Percentiles rank a stretch among this genome's conserved stretches.
Conservation (phyloP, 1,140 invertebrate species). For the Chironomus tepperi region DNA sequence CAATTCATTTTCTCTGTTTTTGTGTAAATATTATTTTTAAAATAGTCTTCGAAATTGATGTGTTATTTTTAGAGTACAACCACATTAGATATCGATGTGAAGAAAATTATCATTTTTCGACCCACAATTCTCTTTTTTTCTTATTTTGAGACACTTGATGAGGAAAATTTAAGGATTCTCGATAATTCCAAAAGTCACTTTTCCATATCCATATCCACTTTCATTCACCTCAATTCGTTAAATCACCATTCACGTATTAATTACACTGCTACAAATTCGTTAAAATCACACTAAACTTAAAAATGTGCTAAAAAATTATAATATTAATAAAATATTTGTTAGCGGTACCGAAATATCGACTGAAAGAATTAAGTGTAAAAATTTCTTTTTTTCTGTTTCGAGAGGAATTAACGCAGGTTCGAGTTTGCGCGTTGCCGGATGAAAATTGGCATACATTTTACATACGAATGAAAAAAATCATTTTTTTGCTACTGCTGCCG, state of each 20-base stretch:
- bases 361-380: constrained; percentile 21
- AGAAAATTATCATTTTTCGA: neutral
- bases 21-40: neutral
- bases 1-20: too few species aligned
- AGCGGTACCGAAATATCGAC: neutral
- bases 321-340: neutral
- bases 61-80: neutral
- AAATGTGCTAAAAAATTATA: neutral
- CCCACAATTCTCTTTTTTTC: neutral
- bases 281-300: neutral
- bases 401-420: neutral
- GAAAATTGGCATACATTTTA: neutral
- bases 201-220: neutral
- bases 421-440: neutral
- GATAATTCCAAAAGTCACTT: neutral
- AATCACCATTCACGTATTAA: neutral
- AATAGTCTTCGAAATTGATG: constrained; percentile 10
- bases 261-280: neutral
- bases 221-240: neutral
- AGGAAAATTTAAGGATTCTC: neutral
- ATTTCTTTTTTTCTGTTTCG: neutral
- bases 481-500: neutral
- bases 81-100: constrained; percentile 12
- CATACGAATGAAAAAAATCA: neutral
- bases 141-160: neutral